Percentiles rank a stretch among this genome's conserved stretches.
These are phyloP conservation scores for Lophius americanus DNA, from an alignment of 2,797 vertebrate genomes.

Conservation along the genomic window DNA sequence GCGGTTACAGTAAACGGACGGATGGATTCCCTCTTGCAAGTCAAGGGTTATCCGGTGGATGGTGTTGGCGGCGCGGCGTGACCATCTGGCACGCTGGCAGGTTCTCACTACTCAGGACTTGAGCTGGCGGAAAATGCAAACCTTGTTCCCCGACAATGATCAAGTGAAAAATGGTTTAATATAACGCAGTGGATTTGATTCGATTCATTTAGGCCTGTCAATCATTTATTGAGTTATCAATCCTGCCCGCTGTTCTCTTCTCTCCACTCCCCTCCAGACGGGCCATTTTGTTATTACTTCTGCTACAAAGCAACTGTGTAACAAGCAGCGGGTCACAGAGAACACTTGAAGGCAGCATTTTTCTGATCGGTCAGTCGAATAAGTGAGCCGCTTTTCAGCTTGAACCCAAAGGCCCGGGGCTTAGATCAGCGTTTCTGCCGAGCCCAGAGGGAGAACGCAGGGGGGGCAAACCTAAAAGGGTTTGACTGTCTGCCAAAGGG, in stretches of 20 bases:
- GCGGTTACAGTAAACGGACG: too few relatives aligned
- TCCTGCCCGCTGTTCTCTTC: not conserved
- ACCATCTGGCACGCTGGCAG: slow-evolving; percentile 40
- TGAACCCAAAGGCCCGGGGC: slow-evolving; percentile 3
- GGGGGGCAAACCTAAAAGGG: slow-evolving; percentile 21
- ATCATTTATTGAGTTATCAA: too few relatives aligned
- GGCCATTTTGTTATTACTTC: slow-evolving; percentile 8
- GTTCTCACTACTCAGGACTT: slow-evolving; percentile 9
- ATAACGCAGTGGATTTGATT: too few relatives aligned
- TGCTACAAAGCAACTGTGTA: not conserved
- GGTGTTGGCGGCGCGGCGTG: not conserved
- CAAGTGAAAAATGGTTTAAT: not conserved
- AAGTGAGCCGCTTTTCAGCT: slow-evolving; percentile 13
- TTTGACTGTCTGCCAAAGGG: slow-evolving; percentile 50
- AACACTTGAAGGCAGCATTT: slow-evolving; percentile 9
- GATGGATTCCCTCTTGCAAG: too few relatives aligned
- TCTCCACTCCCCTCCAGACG: not conserved
- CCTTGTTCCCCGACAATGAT: slow-evolving; percentile 23
- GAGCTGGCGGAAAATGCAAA: not conserved
- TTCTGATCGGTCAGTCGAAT: not conserved
- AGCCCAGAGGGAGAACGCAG: slow-evolving; percentile 29
- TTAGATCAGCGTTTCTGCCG: slow-evolving; percentile 32
- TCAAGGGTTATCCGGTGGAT: not conserved
- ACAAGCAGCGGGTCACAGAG: not conserved
- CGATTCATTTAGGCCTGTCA: too few relatives aligned